phyloP scores from a whole-genome alignment of 2,888 invertebrate genomes.

The Synanthedon andrenaeformis region DNA sequence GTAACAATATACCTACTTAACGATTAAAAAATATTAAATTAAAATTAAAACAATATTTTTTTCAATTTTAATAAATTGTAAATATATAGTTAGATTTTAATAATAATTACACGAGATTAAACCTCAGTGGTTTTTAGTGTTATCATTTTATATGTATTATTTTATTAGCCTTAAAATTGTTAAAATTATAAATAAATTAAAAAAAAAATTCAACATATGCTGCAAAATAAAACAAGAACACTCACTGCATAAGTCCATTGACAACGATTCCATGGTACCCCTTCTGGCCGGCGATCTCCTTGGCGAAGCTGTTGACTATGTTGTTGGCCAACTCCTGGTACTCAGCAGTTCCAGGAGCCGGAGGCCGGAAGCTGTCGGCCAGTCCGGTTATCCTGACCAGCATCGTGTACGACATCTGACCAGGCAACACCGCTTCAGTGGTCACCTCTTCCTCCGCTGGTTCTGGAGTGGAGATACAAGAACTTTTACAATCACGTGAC shows the following conservation, averaged over 20 bases:
- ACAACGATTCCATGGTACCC: constrained; percentile 81
- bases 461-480: constrained; percentile 29
- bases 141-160: no score
- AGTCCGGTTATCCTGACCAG: constrained; percentile 80
- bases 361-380: constrained; percentile 82
- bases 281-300: constrained; percentile 21
- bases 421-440: constrained; percentile 73
- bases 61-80: no score
- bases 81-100: no score
- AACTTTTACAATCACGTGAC: background rate
- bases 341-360: constrained; percentile 77
- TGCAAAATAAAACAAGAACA: constrained; percentile 8
- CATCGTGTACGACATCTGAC: constrained; percentile 76
- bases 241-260: constrained; percentile 78
- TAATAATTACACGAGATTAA: no score
- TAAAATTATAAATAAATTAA: no score
- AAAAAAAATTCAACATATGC: no score
- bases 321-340: constrained; percentile 76
- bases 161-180: no score
- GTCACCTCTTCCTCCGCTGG: constrained; percentile 68
- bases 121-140: no score
- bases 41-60: no score
- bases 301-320: constrained; percentile 20
- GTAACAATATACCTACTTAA: no score
- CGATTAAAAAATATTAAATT: no score